phyloP scores from a whole-genome alignment of 1,140 invertebrate species.

The Planococcus citri region DNA sequence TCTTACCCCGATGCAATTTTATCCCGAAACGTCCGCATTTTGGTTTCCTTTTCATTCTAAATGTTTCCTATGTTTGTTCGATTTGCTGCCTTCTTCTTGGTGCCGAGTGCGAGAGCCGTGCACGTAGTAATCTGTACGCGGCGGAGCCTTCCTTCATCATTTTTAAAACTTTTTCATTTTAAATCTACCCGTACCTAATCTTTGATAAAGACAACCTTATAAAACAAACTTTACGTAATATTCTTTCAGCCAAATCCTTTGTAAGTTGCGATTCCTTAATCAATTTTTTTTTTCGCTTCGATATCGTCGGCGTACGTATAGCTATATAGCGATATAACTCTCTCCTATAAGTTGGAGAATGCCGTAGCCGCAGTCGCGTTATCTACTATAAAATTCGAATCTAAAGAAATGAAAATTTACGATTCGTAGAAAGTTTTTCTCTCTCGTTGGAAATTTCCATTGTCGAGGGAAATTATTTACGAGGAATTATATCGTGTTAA shows the following conservation, averaged over 20 bases:
- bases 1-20: constrained; percentile 14
- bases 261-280: constrained; percentile 1
- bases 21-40: constrained; percentile 18
- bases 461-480: neutral
- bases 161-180: constrained; percentile 8
- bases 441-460: neutral
- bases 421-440: neutral
- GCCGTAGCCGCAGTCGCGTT: neutral
- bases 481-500: neutral
- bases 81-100: constrained; percentile 3
- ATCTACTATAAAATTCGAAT: neutral
- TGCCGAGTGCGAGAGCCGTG: too few relatives aligned
- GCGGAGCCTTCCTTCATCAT: constrained; percentile 1
- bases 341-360: neutral
- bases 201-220: constrained; percentile 4
- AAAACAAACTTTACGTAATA: neutral
- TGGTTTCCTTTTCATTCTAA: constrained; percentile 14
- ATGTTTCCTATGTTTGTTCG: constrained; percentile 16
- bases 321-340: too few relatives aligned
- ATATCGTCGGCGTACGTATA: too few relatives aligned
- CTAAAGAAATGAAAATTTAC: neutral
- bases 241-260: constrained; percentile 6
- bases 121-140: constrained; percentile 9
- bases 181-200: constrained; percentile 2
- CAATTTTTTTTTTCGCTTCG: neutral